Evolutionary conservation across 2,113 vertebrate genomes (phyloP).

Genomic region (Fulmarus glacialis): DNA sequence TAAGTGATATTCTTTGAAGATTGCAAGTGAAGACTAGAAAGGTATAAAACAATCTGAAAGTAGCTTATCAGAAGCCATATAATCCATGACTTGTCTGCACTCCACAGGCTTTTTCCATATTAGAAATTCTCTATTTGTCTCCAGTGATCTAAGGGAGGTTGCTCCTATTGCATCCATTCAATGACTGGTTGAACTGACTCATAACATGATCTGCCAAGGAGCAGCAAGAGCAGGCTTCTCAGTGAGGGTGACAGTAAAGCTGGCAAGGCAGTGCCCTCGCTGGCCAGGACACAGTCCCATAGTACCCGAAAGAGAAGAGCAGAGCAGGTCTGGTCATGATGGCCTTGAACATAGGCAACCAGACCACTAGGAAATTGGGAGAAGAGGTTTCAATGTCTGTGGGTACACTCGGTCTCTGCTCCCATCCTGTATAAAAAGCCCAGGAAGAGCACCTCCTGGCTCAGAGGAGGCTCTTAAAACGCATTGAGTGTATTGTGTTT

Average conservation of each 20-base stretch:
- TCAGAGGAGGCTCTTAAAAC: neutral
- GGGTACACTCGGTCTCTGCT: neutral
- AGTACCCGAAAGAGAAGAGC: neutral
- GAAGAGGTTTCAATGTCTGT: neutral
- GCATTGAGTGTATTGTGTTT: neutral
- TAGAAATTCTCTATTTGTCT: neutral
- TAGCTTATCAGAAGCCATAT: neutral
- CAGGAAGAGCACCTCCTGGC: neutral
- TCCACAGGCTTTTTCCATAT: fast-evolving
- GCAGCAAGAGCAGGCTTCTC: neutral
- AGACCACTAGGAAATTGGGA: neutral
- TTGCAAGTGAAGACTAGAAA: neutral
- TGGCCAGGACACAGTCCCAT: neutral
- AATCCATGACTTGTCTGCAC: neutral
- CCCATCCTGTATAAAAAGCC: neutral
- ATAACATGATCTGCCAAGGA: neutral
- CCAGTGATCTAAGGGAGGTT: neutral
- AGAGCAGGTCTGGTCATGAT: neutral
- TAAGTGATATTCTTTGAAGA: neutral
- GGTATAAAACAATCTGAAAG: neutral
- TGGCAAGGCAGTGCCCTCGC: neutral
- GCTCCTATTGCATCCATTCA: neutral
- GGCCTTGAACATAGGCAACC: neutral
- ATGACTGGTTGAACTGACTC: neutral
- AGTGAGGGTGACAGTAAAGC: neutral